Evolutionary conservation across 37 sponge, comb jelly and placozoan genomes (phyloP).

Genomic region (Cliona cf. orientalis): DNA sequence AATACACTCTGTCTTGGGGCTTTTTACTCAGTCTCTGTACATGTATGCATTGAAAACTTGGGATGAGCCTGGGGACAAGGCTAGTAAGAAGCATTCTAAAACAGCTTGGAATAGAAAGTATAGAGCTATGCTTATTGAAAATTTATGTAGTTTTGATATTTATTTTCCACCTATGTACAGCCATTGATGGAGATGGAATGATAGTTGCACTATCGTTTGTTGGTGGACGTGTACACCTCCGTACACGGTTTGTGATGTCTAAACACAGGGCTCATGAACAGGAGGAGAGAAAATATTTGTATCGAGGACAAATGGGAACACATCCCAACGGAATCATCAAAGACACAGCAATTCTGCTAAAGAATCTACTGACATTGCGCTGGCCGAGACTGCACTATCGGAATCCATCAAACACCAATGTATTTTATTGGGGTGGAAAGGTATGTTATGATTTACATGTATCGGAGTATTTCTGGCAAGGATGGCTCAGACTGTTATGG

Average conservation of each 20-base stretch:
- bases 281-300: constrained; percentile 54
- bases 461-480: too few relatives aligned
- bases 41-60: too few relatives aligned
- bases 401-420: constrained; percentile 93
- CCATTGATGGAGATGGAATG: constrained; percentile 98
- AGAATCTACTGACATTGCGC: constrained; percentile 28
- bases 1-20: too few relatives aligned
- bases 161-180: too few relatives aligned
- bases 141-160: too few relatives aligned
- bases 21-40: too few relatives aligned
- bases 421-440: constrained; percentile 95
- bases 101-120: too few relatives aligned
- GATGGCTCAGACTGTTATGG: too few relatives aligned
- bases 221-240: constrained; percentile 80
- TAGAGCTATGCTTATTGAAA: too few relatives aligned
- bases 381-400: constrained; percentile 71
- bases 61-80: too few relatives aligned
- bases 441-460: constrained; percentile 36
- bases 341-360: constrained; percentile 58
- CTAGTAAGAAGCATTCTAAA: too few relatives aligned
- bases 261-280: constrained; percentile 68
- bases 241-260: constrained; percentile 73
- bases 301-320: constrained; percentile 89
- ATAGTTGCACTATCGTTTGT: constrained; percentile 82
- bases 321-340: constrained; percentile 58